These are phyloP conservation scores for Arenicola marina DNA, from an alignment of 2,888 invertebrate genomes.

Conservation along the genomic window DNA sequence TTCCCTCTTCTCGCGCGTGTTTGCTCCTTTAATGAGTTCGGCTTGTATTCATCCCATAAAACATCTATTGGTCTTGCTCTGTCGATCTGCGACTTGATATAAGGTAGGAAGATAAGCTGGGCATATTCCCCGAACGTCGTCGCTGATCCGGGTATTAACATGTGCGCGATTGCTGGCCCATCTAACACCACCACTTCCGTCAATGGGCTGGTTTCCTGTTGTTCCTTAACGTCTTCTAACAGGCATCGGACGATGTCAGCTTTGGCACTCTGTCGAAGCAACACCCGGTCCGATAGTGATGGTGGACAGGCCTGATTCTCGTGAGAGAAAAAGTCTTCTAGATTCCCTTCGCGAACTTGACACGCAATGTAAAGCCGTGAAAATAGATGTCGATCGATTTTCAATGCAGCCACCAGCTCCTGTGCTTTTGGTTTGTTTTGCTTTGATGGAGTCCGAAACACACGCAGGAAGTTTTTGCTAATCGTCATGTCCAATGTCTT, in stretches of 20 bases:
- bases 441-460: background rate
- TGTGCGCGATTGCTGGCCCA: slow-evolving; percentile 30
- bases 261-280: slow-evolving; percentile 11
- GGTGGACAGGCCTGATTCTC: slow-evolving; percentile 22
- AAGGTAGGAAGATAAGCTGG: slow-evolving; percentile 16
- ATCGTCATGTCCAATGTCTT: background rate
- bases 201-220: background rate
- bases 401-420: slow-evolving; percentile 6
- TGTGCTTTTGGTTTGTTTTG: background rate
- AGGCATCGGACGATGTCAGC: slow-evolving; percentile 14
- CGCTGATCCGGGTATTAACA: slow-evolving; percentile 10
- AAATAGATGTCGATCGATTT: slow-evolving; percentile 18
- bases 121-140: slow-evolving; percentile 32
- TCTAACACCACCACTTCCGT: slow-evolving; percentile 5
- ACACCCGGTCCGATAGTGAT: slow-evolving; percentile 13
- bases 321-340: slow-evolving; percentile 19
- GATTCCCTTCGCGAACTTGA: slow-evolving; percentile 18
- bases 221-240: background rate
- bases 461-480: background rate
- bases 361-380: slow-evolving; percentile 22
- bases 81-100: slow-evolving; percentile 19
- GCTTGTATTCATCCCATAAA: slow-evolving; percentile 28
- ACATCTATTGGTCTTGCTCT: slow-evolving; percentile 24
- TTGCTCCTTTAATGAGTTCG: slow-evolving; percentile 27
- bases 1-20: slow-evolving; percentile 31